A percentile compares a stretch with the other conserved stretches of the same genome.
phyloP scores from a whole-genome alignment of 2,797 vertebrate genomes.

The Loris lydekkerianus region DNA sequence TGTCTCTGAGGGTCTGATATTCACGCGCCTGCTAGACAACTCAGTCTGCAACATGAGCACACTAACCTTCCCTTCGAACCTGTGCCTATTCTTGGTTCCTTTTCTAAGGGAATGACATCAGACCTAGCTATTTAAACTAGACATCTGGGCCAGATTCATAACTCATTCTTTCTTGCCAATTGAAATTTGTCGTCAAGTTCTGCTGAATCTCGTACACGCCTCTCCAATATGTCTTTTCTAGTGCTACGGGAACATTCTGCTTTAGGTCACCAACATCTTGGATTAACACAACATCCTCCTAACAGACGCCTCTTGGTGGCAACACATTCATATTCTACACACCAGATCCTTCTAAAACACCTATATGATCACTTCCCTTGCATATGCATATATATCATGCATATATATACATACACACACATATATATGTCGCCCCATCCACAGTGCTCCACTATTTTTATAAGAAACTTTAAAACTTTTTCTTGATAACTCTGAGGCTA shows the following conservation, averaged over 20 bases:
- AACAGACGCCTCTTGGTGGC: background rate
- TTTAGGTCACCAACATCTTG: background rate
- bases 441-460: accelerated
- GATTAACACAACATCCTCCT: background rate
- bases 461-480: background rate
- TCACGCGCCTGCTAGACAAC: background rate
- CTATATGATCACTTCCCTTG: background rate
- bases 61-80: background rate
- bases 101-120: background rate
- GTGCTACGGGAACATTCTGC: no score
- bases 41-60: background rate
- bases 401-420: no score
- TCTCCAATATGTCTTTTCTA: background rate
- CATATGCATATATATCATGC: no score
- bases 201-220: background rate
- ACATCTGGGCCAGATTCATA: no score
- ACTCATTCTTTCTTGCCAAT: background rate
- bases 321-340: background rate
- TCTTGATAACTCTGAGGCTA: background rate
- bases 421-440: no score
- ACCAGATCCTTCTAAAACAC: background rate
- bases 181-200: background rate
- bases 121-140: background rate
- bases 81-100: background rate
- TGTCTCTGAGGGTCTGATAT: no score